Base-by-base conservation (phyloP, 2,113 vertebrate genomes). In the Dromas ardeola region DNA sequence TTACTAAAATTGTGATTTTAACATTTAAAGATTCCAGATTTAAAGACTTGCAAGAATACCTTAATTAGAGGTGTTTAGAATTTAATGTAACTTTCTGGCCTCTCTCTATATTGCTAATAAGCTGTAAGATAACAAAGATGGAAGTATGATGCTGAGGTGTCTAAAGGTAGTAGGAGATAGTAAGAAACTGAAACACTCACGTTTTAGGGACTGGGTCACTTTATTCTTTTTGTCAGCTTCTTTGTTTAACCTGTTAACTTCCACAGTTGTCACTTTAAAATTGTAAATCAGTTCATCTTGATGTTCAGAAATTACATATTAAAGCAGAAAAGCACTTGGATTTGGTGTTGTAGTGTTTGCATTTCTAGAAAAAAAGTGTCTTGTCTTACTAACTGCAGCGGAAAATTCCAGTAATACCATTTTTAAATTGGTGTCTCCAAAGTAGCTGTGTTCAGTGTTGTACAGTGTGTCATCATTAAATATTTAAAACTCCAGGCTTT, bases 401-500 rank as follows among this genome's bases (percentile, higher is more conserved):
- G 90, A 96, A 97, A 89, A 96, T 96, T 72, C 73, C 81, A 84
- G 89, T 95, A 92, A 97, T 96, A 81, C 55, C 92, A 53, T 76
- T 90, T 87, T 95, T 84, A 95, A 96, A 94, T 95, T 95, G 56
- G 25, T 94, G 5, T 96, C 77, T 97, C 59, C 59, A 82, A 86
- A 95, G 82, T 55, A 94, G 52, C 81, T 65, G 72, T 88, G 76
- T 96, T 97, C 71, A 87, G 53, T 84, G 56, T 96, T 96, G 70
- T 95, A 94, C 27, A 71, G 26, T 16, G 34, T 97, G 88, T 96
- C 55, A 50, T 97, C 70, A 93, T 98, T 96, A 97, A 97, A 23
- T 96, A 96, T 97, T 97, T 97, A 97, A 96, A 98, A 96, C 90
- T 85, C 76, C 76, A 95, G 89, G 73, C 90, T 95, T 95, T 95